phyloP scores from a whole-genome alignment of 2,113 vertebrate species.

The Rousettus leschenaultii region DNA sequence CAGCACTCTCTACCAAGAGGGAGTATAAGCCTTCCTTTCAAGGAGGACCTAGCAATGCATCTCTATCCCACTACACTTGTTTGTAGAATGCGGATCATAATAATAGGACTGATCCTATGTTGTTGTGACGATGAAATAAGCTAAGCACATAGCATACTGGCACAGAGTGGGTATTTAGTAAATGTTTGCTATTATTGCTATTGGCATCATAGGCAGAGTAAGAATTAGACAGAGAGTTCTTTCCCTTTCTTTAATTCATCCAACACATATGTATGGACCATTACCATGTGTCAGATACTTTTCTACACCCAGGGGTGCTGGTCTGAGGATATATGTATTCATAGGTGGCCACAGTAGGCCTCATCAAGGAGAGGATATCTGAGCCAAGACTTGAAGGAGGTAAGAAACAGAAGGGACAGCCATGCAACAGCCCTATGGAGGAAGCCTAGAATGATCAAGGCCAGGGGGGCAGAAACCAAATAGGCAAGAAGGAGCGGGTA shows the following conservation, averaged over 20 bases:
- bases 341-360: neutral
- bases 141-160: too few relatives aligned
- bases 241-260: neutral
- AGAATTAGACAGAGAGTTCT: neutral
- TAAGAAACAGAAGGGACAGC: neutral
- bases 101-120: neutral
- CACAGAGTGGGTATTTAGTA: neutral
- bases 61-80: neutral
- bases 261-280: fast-evolving
- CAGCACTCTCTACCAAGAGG: neutral
- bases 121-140: neutral
- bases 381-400: neutral
- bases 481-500: neutral
- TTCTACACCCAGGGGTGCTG: neutral
- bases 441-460: neutral
- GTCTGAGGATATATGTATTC: neutral
- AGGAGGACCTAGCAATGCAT: neutral
- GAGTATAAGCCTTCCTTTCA: neutral
- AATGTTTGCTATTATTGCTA: too few relatives aligned
- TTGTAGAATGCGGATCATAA: neutral
- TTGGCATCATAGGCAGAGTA: neutral
- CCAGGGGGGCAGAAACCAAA: neutral
- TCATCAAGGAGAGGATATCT: neutral
- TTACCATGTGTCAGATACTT: neutral
- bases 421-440: neutral